phyloP scores from a whole-genome alignment of 2,888 invertebrate genomes.

The Anodontia alba region DNA sequence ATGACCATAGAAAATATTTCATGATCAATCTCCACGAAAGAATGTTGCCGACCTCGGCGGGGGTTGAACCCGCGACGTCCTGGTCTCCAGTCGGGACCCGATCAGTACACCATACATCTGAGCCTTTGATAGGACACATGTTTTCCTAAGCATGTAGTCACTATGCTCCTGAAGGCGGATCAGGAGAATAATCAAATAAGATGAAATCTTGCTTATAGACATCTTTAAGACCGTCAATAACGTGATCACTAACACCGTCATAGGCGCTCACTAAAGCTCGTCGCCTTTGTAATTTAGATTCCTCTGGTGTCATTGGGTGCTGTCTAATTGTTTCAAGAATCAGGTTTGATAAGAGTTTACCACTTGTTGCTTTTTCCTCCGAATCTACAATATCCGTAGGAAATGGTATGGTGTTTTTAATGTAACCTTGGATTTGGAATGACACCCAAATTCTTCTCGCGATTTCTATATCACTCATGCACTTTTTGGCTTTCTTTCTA shows the following conservation, averaged over 20 bases:
- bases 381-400: background rate
- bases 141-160: no score
- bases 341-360: background rate
- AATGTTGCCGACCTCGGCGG: no score
- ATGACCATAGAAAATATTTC: no score
- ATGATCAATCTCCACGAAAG: no score
- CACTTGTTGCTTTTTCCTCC: background rate
- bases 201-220: slow-evolving; percentile 28
- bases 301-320: slow-evolving; percentile 15
- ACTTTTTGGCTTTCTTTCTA: background rate
- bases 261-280: slow-evolving; percentile 20
- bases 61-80: no score
- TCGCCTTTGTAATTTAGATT: slow-evolving; percentile 17
- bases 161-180: background rate
- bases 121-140: no score
- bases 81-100: no score
- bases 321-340: slow-evolving; percentile 9
- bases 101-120: no score
- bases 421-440: slow-evolving; percentile 31
- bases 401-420: background rate
- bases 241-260: background rate
- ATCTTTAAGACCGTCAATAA: background rate
- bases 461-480: background rate
- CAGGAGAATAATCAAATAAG: slow-evolving; percentile 14
- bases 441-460: slow-evolving; percentile 15